Conservation (phyloP, 2,113 vertebrate species). For the Hyperopisus bebe region DNA sequence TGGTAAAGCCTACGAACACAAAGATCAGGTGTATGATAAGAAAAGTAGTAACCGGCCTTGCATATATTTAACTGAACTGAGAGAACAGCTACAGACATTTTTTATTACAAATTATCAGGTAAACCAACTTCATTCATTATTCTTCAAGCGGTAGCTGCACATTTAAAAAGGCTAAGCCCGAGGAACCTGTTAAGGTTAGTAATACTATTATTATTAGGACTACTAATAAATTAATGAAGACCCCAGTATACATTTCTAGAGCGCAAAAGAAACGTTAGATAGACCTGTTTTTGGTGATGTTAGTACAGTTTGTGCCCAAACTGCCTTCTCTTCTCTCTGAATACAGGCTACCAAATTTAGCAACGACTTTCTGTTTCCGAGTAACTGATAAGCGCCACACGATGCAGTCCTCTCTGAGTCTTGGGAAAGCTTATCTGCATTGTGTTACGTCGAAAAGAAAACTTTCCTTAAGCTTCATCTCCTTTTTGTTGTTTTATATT, state of each 20-base stretch:
- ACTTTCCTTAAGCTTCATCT: neutral
- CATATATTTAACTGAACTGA: neutral
- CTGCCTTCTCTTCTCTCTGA: neutral
- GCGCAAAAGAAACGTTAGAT: neutral
- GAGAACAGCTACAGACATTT: neutral
- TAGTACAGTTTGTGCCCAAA: neutral
- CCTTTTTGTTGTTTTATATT: neutral
- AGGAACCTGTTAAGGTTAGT: neutral
- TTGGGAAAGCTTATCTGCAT: neutral
- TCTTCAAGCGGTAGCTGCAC: neutral
- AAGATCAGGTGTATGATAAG: neutral
- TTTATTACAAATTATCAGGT: neutral
- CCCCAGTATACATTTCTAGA: neutral
- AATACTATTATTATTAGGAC: neutral
- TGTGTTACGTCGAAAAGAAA: neutral
- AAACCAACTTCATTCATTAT: neutral
- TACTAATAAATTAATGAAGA: neutral
- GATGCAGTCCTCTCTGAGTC: neutral
- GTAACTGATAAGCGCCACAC: neutral
- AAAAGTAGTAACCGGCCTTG: neutral
- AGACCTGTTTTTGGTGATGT: neutral
- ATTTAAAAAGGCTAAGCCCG: neutral
- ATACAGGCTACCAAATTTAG: neutral
- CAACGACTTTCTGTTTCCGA: neutral
- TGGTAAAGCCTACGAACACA: neutral